Evolutionary conservation across 2,888 invertebrate genomes (phyloP), one percentile per base, ranked within the genome.

Genomic region (Pilophorus perplexus): DNA sequence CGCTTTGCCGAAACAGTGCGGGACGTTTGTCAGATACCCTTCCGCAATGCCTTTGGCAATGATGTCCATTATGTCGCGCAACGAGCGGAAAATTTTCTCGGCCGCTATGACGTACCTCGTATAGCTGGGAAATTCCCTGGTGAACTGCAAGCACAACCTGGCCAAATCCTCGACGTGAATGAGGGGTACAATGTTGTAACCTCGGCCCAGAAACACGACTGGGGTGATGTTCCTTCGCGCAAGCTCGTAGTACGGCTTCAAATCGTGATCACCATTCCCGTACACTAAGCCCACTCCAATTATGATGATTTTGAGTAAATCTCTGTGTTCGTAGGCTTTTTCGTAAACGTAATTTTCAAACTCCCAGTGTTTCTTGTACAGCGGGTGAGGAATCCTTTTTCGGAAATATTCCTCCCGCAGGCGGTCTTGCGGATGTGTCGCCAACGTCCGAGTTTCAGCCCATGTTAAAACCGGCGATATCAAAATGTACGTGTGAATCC

Each of bases 401-500:
- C 37, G 28, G 16, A 65, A 65, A 65, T 65, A 65, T 46, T 65
- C 65, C 44, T 65, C 65, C 14, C 65, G 54, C 2, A 65, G 33
- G 33, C 16, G 18, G 14, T 50, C 55, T 28, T 65, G 42, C 4
- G 65, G 44, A 20, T 62, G 44, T 44, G 42, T 50, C 10, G 64
- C 64, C 1, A 64, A 55, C 1, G 44, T 44, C 20, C 50, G 25
- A 5, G 55, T 65, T 14, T 55, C 65, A 12, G 64, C 65, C 65
- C 65, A 65, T 1, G 65, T 65, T 1, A 65, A 23, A 1, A 65
- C 38, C 2, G 65, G 40, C n/a, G 65, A 55, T 18, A 65, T 28
- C 6, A 65, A 12, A 8, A 65, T 55, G 42, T 18, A 65, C 10
- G 65, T 65, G 14, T 65, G 65, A 12, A 65, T 65, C 10, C 65